These are phyloP conservation scores for Meandrusa payeni DNA, from an alignment of 2,888 invertebrate genomes.

Conservation along the genomic window DNA sequence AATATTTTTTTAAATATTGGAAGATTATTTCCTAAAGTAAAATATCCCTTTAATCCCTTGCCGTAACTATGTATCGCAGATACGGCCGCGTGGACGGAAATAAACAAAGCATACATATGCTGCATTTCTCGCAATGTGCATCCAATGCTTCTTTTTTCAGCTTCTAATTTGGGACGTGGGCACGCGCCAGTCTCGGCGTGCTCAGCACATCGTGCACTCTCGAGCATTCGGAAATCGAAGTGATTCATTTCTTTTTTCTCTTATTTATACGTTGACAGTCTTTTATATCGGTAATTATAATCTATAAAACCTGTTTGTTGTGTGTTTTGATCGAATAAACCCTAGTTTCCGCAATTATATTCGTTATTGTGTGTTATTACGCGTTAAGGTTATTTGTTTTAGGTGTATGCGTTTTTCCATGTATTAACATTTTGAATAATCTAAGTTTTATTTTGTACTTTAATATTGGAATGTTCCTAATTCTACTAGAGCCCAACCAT, in stretches of 20 bases:
- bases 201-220: constrained; percentile 59
- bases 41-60: constrained; percentile 32
- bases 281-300: constrained; percentile 52
- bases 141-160: constrained; percentile 58
- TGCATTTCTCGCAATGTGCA: constrained; percentile 75
- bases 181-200: constrained; percentile 69
- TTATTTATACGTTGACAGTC: constrained; percentile 21
- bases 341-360: constrained; percentile 5
- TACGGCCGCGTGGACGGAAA: constrained; percentile 44
- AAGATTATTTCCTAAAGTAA: constrained; percentile 22
- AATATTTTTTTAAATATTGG: constrained; percentile 11
- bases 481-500: constrained; percentile 50
- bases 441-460: constrained; percentile 20
- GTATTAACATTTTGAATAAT: constrained; percentile 13
- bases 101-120: constrained; percentile 56
- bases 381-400: constrained; percentile 5
- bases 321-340: constrained; percentile 6
- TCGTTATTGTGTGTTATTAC: constrained; percentile 13
- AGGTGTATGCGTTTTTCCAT: not conserved
- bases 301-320: constrained; percentile 20
- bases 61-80: constrained; percentile 33
- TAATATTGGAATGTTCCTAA: constrained; percentile 33
- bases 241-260: constrained; percentile 31
- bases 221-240: constrained; percentile 36
- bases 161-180: constrained; percentile 74